Evolutionary conservation across 1,140 invertebrate species (phyloP).

Genomic region (Batillaria attramentaria): DNA sequence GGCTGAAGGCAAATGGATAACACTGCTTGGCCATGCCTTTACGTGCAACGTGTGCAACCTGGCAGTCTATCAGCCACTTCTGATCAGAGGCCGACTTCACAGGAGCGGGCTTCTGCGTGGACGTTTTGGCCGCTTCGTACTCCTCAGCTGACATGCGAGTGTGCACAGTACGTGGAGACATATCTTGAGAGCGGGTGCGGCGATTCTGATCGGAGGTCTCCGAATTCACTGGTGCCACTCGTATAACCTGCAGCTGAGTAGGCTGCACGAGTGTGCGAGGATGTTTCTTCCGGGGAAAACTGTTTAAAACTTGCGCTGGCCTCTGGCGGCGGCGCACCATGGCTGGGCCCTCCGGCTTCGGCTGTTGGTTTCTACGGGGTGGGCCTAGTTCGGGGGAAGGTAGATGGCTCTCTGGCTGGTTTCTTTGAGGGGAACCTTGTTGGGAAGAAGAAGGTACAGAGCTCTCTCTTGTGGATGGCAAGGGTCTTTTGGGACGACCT

Average conservation of each 20-base stretch:
- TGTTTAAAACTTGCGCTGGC: neutral
- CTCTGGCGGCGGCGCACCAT: conserved; percentile 28
- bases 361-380: neutral
- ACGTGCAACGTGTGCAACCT: neutral
- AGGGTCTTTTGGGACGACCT: too few species aligned
- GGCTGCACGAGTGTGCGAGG: neutral
- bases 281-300: neutral
- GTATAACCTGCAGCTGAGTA: conserved; percentile 18
- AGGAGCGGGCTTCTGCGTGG: neutral
- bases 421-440: too few species aligned
- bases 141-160: conserved; percentile 19
- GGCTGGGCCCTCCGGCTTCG: neutral
- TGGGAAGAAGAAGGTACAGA: too few species aligned
- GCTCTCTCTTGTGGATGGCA: too few species aligned
- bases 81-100: conserved; percentile 19
- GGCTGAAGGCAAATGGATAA: conserved; percentile 24
- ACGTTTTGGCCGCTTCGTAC: neutral
- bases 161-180: conserved; percentile 23
- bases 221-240: conserved; percentile 19
- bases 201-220: neutral
- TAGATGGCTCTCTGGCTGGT: too few species aligned
- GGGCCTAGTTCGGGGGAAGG: too few species aligned
- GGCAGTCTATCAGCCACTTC: conserved; percentile 30
- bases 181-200: neutral
- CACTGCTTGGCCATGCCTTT: neutral